phyloP scores from a whole-genome alignment of 1,140 invertebrate genomes.

The Ceratina australensis region DNA sequence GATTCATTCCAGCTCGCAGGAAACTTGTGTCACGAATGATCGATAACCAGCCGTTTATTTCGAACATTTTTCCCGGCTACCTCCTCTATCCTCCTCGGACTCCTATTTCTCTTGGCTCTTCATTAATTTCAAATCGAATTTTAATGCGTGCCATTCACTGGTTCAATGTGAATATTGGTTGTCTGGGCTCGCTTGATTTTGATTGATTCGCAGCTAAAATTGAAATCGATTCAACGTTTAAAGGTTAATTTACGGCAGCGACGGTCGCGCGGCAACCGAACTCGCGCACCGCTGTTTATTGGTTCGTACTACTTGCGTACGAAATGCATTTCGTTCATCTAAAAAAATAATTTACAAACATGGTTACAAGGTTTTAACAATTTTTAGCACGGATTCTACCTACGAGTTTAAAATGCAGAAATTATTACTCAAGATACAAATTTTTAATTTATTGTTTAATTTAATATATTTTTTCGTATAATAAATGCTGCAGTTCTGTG shows the following conservation, averaged over 20 bases:
- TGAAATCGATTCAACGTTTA: background rate
- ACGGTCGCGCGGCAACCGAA: background rate
- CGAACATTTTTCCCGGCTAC: slow-evolving; percentile 28
- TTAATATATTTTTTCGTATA: no score
- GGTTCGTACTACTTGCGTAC: background rate
- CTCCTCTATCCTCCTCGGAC: background rate
- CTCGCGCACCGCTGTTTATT: background rate
- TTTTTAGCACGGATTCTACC: no score
- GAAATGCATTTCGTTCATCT: no score
- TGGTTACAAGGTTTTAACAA: no score
- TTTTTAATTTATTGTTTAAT: no score
- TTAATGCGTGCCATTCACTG: background rate
- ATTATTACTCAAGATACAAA: no score
- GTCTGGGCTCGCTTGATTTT: background rate
- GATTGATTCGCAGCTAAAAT: background rate
- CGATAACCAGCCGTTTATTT: slow-evolving; percentile 41
- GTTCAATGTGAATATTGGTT: background rate
- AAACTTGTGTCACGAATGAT: slow-evolving; percentile 40
- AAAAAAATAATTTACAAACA: no score
- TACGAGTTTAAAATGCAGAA: no score
- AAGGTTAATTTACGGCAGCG: background rate
- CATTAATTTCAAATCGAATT: background rate
- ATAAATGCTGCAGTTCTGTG: no score
- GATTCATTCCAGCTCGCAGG: background rate
- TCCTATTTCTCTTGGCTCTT: background rate